Conservation (phyloP, 1,140 invertebrate species). For the Dinoponera quadriceps region DNA sequence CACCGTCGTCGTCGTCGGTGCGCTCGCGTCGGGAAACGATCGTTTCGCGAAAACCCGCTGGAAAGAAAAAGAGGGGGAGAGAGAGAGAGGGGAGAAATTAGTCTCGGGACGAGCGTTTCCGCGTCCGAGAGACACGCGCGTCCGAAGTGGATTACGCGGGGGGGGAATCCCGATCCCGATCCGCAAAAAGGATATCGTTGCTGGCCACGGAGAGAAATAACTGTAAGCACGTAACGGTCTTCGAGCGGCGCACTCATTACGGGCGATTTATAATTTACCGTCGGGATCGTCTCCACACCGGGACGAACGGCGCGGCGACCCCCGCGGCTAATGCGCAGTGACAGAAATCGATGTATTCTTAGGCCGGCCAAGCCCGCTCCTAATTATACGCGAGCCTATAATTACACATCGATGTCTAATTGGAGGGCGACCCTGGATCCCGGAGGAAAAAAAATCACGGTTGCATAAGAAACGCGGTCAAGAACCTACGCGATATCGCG, state of each 20-base stretch:
- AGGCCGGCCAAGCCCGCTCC: constrained; percentile 28
- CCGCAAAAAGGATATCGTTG: constrained; percentile 23
- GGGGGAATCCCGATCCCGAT: constrained; percentile 1
- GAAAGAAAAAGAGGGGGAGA: too few species aligned
- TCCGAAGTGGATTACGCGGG: constrained; percentile 16
- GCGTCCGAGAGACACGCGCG: not conserved
- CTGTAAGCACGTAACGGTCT: constrained; percentile 48
- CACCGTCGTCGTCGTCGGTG: not conserved
- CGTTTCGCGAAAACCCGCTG: not conserved
- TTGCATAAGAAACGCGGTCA: constrained; percentile 47
- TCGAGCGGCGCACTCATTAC: constrained; percentile 52
- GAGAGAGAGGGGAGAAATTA: not conserved
- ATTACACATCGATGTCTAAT: constrained; percentile 54
- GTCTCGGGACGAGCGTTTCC: too few species aligned
- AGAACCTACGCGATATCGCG: constrained; percentile 30
- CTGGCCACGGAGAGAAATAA: constrained; percentile 40
- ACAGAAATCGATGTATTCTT: constrained; percentile 60
- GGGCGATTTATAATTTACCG: constrained; percentile 57
- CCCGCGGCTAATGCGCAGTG: constrained; percentile 43
- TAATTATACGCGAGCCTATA: constrained; percentile 45
- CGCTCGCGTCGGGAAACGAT: not conserved
- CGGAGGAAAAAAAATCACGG: not conserved
- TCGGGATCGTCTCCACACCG: constrained; percentile 35
- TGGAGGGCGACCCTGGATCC: constrained; percentile 24
- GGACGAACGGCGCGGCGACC: constrained; percentile 48